Percentiles rank a stretch among this genome's conserved stretches.
Conservation (phyloP, 2,888 invertebrate species). For the Leptopilina drosophilae region DNA sequence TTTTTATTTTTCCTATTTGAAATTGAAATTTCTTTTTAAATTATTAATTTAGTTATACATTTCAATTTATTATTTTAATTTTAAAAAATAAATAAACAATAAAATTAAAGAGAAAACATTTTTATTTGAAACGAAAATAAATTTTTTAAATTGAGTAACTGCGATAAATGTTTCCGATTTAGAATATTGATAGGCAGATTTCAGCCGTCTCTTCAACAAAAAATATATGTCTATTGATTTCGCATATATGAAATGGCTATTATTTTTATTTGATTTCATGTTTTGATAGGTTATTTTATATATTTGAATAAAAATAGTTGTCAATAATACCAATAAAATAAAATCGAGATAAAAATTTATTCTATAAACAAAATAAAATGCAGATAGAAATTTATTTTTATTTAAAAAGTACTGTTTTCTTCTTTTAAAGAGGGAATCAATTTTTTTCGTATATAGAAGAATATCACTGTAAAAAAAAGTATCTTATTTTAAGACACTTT, state of each 20-base stretch:
- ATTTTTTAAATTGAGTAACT: background rate
- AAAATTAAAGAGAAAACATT: background rate
- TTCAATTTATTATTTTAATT: too few species aligned
- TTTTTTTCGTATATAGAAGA: too few species aligned
- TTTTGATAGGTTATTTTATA: conserved; percentile 8
- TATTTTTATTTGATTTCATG: conserved; percentile 9
- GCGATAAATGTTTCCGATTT: conserved; percentile 10
- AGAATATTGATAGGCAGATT: conserved; percentile 10
- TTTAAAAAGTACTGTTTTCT: too few species aligned
- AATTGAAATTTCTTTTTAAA: too few species aligned
- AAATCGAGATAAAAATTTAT: background rate
- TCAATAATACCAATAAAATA: background rate
- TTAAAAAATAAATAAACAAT: background rate
- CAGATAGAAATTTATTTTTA: too few species aligned
- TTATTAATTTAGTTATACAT: too few species aligned
- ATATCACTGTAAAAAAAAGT: too few species aligned
- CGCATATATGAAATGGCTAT: background rate
- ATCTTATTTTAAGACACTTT: too few species aligned
- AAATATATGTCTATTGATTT: conserved; percentile 1
- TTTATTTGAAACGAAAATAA: background rate
- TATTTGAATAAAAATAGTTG: background rate
- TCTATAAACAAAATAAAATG: background rate
- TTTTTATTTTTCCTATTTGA: too few species aligned
- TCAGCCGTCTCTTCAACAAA: background rate
- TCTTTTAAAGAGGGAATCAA: too few species aligned